Conservation (phyloP, 2,888 invertebrate genomes). For the Torymus auratus region DNA sequence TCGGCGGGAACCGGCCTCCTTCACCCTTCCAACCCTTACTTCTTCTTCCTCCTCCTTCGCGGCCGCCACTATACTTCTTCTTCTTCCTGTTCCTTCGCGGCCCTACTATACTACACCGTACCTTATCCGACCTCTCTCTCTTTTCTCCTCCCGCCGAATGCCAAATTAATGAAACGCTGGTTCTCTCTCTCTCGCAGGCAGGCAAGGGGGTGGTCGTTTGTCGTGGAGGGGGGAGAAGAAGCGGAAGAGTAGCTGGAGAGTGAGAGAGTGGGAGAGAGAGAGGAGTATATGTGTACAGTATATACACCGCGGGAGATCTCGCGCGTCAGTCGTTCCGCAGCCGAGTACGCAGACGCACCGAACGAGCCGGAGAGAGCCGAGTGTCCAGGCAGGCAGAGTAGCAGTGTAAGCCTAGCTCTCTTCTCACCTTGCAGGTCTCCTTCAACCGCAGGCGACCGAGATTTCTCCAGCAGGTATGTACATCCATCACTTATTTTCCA, state of each 20-base stretch:
- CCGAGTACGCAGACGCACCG: slow-evolving; percentile 47
- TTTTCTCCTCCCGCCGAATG: no score
- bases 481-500: no score
- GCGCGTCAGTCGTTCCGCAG: slow-evolving; percentile 50
- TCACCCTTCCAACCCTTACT: background rate
- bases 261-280: slow-evolving; percentile 15
- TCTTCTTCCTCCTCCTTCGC: background rate
- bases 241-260: background rate
- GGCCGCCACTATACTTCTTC: slow-evolving; percentile 1
- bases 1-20: slow-evolving; percentile 27
- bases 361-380: slow-evolving; percentile 25
- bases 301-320: slow-evolving; percentile 6
- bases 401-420: slow-evolving; percentile 1
- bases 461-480: no score
- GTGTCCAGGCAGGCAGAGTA: background rate
- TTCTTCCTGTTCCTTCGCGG: no score
- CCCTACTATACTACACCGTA: no score
- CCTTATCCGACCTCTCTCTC: no score
- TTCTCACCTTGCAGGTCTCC: background rate
- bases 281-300: background rate
- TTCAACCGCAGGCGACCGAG: no score
- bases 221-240: no score
- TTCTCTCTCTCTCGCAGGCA: no score
- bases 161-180: no score
- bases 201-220: no score